These are phyloP conservation scores for Alces alces DNA, from an alignment of 2,113 vertebrate species.

Conservation along the genomic window DNA sequence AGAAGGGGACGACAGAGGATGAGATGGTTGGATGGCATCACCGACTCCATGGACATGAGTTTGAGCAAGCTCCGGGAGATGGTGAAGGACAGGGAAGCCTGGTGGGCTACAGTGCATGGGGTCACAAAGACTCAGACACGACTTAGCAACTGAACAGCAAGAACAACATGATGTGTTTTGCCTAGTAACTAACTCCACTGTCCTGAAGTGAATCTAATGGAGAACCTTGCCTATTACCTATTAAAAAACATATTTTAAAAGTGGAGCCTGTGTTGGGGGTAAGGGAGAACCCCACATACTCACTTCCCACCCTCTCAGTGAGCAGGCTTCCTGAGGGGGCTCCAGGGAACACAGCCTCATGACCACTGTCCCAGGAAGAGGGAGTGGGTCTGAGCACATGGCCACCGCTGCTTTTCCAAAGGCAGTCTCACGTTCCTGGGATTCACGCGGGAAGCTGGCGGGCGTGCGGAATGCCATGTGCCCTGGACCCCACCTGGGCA, in stretches of 20 bases:
- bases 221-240: not conserved
- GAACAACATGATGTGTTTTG: not conserved
- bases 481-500: fast-evolving
- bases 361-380: not conserved
- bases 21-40: not conserved
- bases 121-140: fast-evolving
- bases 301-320: not conserved
- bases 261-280: not conserved
- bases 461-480: fast-evolving
- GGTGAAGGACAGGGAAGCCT: not conserved
- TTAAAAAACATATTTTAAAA: not conserved
- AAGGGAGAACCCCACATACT: not conserved
- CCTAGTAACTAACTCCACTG: not conserved
- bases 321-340: not conserved
- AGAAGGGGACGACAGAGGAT: not conserved
- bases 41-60: fast-evolving
- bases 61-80: fast-evolving
- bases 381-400: fast-evolving
- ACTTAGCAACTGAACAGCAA: not conserved
- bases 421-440: fast-evolving
- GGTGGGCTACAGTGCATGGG: not conserved
- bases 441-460: fast-evolving
- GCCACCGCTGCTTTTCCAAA: not conserved
- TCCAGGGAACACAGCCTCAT: not conserved
- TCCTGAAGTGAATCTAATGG: not conserved